Conservation (phyloP, 1,140 invertebrate species). For the Potamilus streckersoni region DNA sequence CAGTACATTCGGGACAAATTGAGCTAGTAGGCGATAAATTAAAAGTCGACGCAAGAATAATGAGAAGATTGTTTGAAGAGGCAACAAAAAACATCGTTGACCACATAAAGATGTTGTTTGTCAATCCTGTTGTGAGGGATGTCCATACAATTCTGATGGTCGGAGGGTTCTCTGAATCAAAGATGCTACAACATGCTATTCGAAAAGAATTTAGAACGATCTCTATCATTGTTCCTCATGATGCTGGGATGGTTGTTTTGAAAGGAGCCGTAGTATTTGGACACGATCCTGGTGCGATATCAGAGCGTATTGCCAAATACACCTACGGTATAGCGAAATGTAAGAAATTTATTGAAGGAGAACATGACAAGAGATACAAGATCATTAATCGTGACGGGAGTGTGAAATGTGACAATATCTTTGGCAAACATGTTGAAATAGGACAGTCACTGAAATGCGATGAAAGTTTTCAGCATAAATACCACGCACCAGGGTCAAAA, state of each 20-base stretch:
- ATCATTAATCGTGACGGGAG: slow-evolving; percentile 4
- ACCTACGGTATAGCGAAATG: background rate
- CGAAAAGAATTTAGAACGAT: background rate
- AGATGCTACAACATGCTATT: slow-evolving; percentile 4
- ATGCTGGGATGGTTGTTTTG: slow-evolving; percentile 14
- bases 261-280: slow-evolving; percentile 22
- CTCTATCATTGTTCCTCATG: background rate
- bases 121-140: background rate
- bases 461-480: slow-evolving; percentile 9
- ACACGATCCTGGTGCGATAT: slow-evolving; percentile 6
- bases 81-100: background rate
- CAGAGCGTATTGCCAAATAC: background rate
- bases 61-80: slow-evolving; percentile 1
- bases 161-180: slow-evolving; percentile 18
- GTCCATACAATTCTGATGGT: slow-evolving; percentile 12
- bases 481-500: slow-evolving; percentile 13
- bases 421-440: slow-evolving; percentile 24
- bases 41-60: background rate
- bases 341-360: slow-evolving; percentile 13
- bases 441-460: slow-evolving; percentile 14
- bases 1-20: background rate
- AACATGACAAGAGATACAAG: slow-evolving; percentile 15
- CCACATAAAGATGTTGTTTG: slow-evolving; percentile 1
- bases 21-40: slow-evolving; percentile 9
- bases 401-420: slow-evolving; percentile 24